Percentiles rank a stretch among this genome's conserved stretches.
phyloP scores from a whole-genome alignment of 1,140 invertebrate genomes.

The Pectinophora gossypiella region DNA sequence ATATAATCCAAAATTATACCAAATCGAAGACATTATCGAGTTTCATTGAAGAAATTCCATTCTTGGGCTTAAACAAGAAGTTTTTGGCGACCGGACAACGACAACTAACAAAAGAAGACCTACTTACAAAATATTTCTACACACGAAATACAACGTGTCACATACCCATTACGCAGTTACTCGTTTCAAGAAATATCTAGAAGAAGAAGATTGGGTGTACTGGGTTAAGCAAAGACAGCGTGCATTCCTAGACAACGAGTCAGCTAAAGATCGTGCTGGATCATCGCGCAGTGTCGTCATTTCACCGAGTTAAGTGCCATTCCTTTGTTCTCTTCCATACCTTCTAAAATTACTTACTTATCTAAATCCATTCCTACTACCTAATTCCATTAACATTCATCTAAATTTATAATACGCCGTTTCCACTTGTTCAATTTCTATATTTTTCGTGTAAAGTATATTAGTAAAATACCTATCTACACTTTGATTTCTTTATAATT shows the following conservation, averaged over 20 bases:
- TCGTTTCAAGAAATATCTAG: neutral
- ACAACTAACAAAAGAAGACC: too few relatives aligned
- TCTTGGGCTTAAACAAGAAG: too few relatives aligned
- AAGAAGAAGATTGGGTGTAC: neutral
- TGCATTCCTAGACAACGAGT: neutral
- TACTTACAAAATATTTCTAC: too few relatives aligned
- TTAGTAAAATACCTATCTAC: too few relatives aligned
- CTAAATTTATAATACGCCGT: neutral
- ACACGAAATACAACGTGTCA: too few relatives aligned
- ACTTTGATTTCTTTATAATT: too few relatives aligned
- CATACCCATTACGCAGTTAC: neutral
- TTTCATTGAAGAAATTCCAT: too few relatives aligned
- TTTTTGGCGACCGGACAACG: too few relatives aligned
- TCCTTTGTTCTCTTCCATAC: constrained; percentile 1
- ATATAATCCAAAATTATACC: too few relatives aligned
- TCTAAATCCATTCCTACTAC: neutral
- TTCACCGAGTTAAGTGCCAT: constrained; percentile 1
- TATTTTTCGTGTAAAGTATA: neutral
- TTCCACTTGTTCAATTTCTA: neutral
- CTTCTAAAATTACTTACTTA: neutral
- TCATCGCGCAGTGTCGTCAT: neutral
- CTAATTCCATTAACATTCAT: neutral
- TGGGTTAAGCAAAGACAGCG: neutral
- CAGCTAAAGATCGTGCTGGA: constrained; percentile 1
- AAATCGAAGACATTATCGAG: too few relatives aligned